Evolutionary conservation across 2,888 invertebrate genomes (phyloP), one percentile per base, ranked within the genome.

Genomic region (Plutella xylostella): DNA sequence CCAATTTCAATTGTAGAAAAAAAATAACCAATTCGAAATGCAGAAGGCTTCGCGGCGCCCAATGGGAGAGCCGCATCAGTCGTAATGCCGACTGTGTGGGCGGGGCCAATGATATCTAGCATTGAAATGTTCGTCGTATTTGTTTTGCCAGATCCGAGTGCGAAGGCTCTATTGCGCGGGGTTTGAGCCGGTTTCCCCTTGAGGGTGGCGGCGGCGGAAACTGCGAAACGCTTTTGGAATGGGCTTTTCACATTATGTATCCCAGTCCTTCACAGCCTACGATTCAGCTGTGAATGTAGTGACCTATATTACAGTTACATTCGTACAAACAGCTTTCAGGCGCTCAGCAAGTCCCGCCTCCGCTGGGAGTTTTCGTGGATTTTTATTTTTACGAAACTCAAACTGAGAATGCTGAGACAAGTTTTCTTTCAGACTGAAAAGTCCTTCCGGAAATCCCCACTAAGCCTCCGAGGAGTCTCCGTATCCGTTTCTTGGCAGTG

Each of bases 51-150:
- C 67, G 72, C 72, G 59, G 75, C 79, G 69, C 72, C 83, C 83
- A 83, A 83, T 83, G 60, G 68, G 74, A 80, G 61, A 65, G 79
- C 80, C 18, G 33, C 61, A 59, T 72, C 77, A 84, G 69, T 82
- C 79, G 82, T 83, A 71, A 84, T 84, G 80, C 83, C 84, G 66
- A 83, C 82, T 84, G 85, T 80, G 77, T 71, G 72, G 82, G 83
- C 79, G 84, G 72, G 58, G 82, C 78, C 66, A 84, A 70, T 85
- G 84, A 85, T 85, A 85, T 85, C 84, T 84, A 78, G 80, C 77
- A 84, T 84, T 84, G 83, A 82, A 83, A 83, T 83, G 83, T 72
- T 71, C 72, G 68, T 78, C 73, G 79, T 83, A 83, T 83, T 83
- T 83, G 82, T 83, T 80, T 80, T 82, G 82, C 70, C 63, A 64